Conservation (phyloP, 2,797 vertebrate genomes). For the Esox lucius region DNA sequence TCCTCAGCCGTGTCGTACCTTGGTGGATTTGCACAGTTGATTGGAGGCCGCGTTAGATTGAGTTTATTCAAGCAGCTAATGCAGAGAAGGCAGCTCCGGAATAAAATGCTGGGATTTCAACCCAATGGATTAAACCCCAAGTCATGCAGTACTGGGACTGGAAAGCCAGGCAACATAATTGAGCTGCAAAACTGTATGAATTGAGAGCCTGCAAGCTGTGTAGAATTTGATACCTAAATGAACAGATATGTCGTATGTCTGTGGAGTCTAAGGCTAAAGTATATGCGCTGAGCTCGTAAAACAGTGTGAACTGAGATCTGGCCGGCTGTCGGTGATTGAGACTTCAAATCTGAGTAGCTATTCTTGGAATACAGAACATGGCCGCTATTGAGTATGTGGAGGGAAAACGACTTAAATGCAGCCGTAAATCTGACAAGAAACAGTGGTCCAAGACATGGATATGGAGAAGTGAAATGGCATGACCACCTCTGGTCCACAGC, state of each 20-base stretch:
- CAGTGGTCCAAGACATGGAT: slow-evolving; percentile 49
- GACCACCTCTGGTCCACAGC: background rate
- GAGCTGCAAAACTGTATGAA: background rate
- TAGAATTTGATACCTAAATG: background rate
- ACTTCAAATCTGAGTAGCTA: background rate
- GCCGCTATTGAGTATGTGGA: background rate
- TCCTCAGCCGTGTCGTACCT: slow-evolving; percentile 22
- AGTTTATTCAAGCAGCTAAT: slow-evolving; percentile 36
- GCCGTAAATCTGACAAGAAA: slow-evolving; percentile 24
- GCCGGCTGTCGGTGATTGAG: background rate
- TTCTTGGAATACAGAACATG: background rate
- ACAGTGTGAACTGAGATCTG: background rate
- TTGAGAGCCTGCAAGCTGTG: background rate
- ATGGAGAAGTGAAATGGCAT: slow-evolving; percentile 53
- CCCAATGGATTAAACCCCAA: slow-evolving; percentile 24
- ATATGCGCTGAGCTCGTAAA: background rate
- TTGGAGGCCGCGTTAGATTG: slow-evolving; percentile 29
- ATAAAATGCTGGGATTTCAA: slow-evolving; percentile 43
- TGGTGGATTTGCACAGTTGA: slow-evolving; percentile 20
- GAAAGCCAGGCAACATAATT: background rate
- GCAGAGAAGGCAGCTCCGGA: slow-evolving; percentile 26
- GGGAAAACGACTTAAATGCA: slow-evolving; percentile 15
- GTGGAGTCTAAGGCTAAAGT: background rate
- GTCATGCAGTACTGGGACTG: background rate
- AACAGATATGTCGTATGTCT: background rate